A percentile compares a stretch with the other conserved stretches of the same genome.
These are phyloP conservation scores for Miniopterus natalensis DNA, from an alignment of 2,113 vertebrate species.

Conservation along the genomic window DNA sequence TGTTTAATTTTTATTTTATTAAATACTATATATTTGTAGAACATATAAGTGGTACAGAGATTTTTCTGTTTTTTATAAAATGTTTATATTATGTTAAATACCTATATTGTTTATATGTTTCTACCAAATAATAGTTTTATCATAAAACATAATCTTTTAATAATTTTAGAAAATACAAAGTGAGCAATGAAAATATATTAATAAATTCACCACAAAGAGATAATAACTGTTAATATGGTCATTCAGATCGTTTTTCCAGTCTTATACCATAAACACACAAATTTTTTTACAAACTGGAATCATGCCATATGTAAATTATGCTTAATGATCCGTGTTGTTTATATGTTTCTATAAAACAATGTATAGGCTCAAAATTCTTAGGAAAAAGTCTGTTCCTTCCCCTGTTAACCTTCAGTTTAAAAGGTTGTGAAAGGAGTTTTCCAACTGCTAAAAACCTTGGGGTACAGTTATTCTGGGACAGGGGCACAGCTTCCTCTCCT, in stretches of 20 bases:
- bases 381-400: neutral
- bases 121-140: neutral
- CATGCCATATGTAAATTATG: neutral
- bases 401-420: neutral
- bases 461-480: neutral
- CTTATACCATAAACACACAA: neutral
- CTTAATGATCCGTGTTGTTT: neutral
- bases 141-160: neutral
- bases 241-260: neutral
- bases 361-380: neutral
- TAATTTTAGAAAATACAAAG: neutral
- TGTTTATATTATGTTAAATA: neutral
- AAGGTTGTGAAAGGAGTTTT: neutral
- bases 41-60: neutral
- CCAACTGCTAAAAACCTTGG: neutral
- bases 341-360: neutral
- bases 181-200: neutral
- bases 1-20: neutral
- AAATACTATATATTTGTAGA: neutral
- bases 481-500: neutral
- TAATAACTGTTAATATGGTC: neutral
- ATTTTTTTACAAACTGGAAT: neutral
- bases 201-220: neutral
- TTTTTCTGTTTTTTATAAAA: neutral
- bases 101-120: neutral